Conservation (phyloP, 53 echinoderm and acorn worm genomes). For the Pentamera pediparva region DNA sequence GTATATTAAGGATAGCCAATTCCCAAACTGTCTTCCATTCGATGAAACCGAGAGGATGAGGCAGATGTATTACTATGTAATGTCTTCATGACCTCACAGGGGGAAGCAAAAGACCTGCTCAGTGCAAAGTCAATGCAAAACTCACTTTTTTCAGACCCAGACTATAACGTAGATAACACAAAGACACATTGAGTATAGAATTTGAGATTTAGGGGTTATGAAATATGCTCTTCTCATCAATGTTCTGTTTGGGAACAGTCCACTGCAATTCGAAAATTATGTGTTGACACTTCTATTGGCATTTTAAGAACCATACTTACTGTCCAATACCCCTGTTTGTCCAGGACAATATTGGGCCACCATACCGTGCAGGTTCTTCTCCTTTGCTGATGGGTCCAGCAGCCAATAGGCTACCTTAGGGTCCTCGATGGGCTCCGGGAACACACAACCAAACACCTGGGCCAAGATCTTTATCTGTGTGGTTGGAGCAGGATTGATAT, state of each 20-base stretch:
- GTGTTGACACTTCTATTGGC: neutral
- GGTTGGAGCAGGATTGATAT: too few relatives aligned
- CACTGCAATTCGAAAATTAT: neutral
- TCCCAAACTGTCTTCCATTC: too few relatives aligned
- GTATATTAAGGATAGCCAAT: too few relatives aligned
- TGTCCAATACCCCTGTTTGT: slow-evolving; percentile 10
- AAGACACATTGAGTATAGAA: neutral
- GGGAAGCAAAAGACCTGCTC: too few relatives aligned
- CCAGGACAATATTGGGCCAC: slow-evolving; percentile 46
- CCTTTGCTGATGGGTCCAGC: slow-evolving; percentile 79
- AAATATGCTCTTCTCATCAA: neutral
- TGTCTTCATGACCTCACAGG: too few relatives aligned
- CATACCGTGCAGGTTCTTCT: slow-evolving; percentile 74
- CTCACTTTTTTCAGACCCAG: neutral
- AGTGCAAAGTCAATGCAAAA: too few relatives aligned
- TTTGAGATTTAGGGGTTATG: neutral
- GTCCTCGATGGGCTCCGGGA: slow-evolving; percentile 49
- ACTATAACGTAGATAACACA: neutral
- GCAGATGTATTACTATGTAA: too few relatives aligned
- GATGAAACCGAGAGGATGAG: too few relatives aligned
- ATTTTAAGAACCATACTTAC: neutral
- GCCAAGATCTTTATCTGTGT: slow-evolving; percentile 73
- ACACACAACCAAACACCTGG: slow-evolving; percentile 61
- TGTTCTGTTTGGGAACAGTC: too few relatives aligned
- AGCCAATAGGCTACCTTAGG: slow-evolving; percentile 94